phyloP scores from a whole-genome alignment of 2,888 invertebrate species.

The Andrena minutula region DNA sequence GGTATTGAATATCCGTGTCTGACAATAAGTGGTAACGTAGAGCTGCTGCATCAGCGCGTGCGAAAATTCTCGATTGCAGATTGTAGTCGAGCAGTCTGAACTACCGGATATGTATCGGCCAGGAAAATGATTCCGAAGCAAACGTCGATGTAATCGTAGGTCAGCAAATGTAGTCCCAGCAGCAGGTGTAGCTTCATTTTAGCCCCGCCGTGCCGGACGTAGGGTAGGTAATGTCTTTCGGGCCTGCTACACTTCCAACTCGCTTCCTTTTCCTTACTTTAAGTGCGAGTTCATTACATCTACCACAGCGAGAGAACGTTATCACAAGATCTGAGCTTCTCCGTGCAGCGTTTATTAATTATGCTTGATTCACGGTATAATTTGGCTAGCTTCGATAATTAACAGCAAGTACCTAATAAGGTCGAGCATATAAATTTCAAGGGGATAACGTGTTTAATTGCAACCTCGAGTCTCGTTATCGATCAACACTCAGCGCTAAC shows the following conservation, averaged over 20 bases:
- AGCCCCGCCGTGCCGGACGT: constrained; percentile 63
- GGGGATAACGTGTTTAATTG: constrained; percentile 20
- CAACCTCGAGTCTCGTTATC: background rate
- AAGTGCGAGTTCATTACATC: constrained; percentile 62
- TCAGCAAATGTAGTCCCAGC: constrained; percentile 59
- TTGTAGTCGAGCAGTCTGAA: constrained; percentile 22
- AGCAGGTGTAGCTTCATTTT: constrained; percentile 69
- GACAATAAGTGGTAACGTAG: background rate
- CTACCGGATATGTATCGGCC: constrained; percentile 52
- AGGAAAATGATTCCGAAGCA: constrained; percentile 60
- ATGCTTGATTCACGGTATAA: constrained; percentile 39
- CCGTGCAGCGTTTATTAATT: constrained; percentile 46
- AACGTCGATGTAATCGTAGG: constrained; percentile 71
- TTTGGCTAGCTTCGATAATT: constrained; percentile 44
- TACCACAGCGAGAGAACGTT: constrained; percentile 37
- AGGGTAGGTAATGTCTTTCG: constrained; percentile 71
- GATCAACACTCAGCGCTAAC: background rate
- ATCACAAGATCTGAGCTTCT: constrained; percentile 42
- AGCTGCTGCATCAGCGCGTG: background rate
- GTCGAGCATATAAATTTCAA: constrained; percentile 15
- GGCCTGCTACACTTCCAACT: constrained; percentile 47
- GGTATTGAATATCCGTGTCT: no score
- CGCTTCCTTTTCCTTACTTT: constrained; percentile 34
- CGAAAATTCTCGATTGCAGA: constrained; percentile 30
- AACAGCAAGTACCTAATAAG: constrained; percentile 7